Conservation (phyloP, 2,797 vertebrate genomes). For the Diglossa cyanea region DNA sequence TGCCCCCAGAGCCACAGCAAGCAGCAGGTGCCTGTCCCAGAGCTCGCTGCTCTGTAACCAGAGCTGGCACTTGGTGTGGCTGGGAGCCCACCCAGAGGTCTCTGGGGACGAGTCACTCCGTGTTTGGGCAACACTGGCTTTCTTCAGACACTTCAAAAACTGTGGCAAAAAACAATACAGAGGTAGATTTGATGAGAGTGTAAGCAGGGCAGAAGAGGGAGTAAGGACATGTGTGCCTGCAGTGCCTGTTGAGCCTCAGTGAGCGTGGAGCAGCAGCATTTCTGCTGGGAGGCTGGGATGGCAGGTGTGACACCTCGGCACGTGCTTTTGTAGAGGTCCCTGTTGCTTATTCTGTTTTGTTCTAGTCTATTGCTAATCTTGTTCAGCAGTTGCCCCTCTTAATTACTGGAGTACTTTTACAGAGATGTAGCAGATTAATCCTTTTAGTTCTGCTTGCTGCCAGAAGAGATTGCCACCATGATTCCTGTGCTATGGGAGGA, state of each 20-base stretch:
- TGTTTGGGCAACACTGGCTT: accelerated
- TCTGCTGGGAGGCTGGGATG: not conserved
- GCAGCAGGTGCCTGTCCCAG: not conserved
- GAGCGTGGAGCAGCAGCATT: not conserved
- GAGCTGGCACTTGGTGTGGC: not conserved
- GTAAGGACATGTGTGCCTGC: not conserved
- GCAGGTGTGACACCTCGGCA: not conserved
- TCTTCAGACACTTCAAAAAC: not conserved
- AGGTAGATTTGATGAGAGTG: not conserved
- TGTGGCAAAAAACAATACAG: accelerated
- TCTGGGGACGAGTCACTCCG: accelerated
- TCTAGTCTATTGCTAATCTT: constrained; percentile 40
- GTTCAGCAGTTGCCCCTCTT: constrained; percentile 55
- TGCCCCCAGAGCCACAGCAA: not conserved
- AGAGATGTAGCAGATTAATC: constrained; percentile 51
- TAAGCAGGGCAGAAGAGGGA: not conserved
- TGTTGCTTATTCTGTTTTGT: not conserved
- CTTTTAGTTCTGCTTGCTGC: constrained; percentile 51
- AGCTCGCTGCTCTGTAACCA: not conserved
- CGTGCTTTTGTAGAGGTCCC: not conserved
- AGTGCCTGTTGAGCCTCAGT: not conserved
- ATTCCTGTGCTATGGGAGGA: not conserved
- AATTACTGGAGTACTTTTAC: constrained; percentile 48
- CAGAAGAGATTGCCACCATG: constrained; percentile 22
- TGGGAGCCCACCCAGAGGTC: accelerated